Percentiles rank a stretch among this genome's conserved stretches.
These are phyloP conservation scores for Rhingia rostrata DNA, from an alignment of 2,888 invertebrate genomes.

Conservation along the genomic window DNA sequence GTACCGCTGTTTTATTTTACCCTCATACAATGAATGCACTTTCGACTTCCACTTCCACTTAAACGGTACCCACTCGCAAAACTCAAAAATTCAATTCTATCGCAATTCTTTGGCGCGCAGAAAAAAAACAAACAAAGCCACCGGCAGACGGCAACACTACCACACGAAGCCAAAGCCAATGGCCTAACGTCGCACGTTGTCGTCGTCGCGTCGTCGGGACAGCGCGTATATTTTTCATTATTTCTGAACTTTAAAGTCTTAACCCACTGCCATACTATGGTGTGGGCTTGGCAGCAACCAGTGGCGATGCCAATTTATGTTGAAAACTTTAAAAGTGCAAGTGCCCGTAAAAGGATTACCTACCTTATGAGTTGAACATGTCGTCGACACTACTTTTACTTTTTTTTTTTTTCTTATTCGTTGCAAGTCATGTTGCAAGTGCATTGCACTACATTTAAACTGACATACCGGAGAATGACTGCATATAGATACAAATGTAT, in stretches of 20 bases:
- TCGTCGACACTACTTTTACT: slow-evolving; percentile 27
- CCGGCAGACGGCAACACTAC: slow-evolving; percentile 38
- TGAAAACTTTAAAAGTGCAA: slow-evolving; percentile 73
- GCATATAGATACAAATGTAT: background rate
- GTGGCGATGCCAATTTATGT: slow-evolving; percentile 25
- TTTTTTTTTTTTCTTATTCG: slow-evolving; percentile 37
- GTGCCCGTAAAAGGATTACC: slow-evolving; percentile 66
- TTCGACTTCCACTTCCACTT: slow-evolving; percentile 44
- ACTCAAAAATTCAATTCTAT: slow-evolving; percentile 13
- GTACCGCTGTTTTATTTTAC: background rate
- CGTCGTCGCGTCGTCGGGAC: slow-evolving; percentile 20
- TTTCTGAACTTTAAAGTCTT: slow-evolving; percentile 70
- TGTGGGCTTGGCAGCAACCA: slow-evolving; percentile 54
- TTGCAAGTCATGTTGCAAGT: slow-evolving; percentile 71
- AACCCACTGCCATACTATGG: slow-evolving; percentile 66
- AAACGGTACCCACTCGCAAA: background rate
- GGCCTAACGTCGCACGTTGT: slow-evolving; percentile 40
- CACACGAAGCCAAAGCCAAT: slow-evolving; percentile 31
- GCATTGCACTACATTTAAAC: slow-evolving; percentile 69
- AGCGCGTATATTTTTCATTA: slow-evolving; percentile 28
- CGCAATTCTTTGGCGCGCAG: slow-evolving; percentile 15
- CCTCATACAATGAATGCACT: background rate
- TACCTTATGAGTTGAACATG: slow-evolving; percentile 41
- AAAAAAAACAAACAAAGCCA: background rate
- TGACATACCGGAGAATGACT: slow-evolving; percentile 36